These are phyloP conservation scores for Tolmerus cingulatus DNA, from an alignment of 2,888 invertebrate genomes.

Conservation along the genomic window DNA sequence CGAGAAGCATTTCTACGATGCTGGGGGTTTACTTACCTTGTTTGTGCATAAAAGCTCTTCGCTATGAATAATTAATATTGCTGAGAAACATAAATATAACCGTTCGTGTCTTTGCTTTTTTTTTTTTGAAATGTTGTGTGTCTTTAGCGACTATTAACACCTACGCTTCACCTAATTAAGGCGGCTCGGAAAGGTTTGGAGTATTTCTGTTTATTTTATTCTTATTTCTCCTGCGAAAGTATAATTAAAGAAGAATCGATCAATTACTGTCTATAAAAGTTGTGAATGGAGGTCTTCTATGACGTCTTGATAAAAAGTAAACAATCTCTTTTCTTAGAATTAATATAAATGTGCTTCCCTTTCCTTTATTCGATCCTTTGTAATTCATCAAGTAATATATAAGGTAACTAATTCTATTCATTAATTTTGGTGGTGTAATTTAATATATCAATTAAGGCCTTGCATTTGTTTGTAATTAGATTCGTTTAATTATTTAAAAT, in stretches of 20 bases:
- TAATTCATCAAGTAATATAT: neutral
- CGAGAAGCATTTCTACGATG: neutral
- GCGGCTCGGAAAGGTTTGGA: neutral
- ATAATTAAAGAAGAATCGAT: neutral
- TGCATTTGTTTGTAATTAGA: neutral
- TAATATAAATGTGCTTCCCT: neutral
- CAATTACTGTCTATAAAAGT: neutral
- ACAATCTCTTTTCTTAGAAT: neutral
- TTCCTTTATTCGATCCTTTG: neutral
- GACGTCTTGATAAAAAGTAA: neutral
- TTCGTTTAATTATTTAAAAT: too few relatives aligned
- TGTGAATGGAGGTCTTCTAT: neutral
- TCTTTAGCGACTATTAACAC: neutral
- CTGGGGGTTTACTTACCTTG: neutral
- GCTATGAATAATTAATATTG: neutral
- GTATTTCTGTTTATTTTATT: neutral
- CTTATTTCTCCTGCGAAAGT: neutral
- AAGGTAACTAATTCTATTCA: neutral
- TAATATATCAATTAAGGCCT: neutral
- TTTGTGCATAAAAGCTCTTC: neutral
- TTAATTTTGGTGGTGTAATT: neutral
- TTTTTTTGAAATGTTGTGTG: neutral
- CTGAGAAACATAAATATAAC: neutral
- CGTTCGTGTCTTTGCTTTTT: neutral
- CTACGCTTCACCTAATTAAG: neutral